Evolutionary conservation across 2,888 invertebrate genomes (phyloP), one percentile per base, ranked within the genome.

Genomic region (Coleophora deauratella): DNA sequence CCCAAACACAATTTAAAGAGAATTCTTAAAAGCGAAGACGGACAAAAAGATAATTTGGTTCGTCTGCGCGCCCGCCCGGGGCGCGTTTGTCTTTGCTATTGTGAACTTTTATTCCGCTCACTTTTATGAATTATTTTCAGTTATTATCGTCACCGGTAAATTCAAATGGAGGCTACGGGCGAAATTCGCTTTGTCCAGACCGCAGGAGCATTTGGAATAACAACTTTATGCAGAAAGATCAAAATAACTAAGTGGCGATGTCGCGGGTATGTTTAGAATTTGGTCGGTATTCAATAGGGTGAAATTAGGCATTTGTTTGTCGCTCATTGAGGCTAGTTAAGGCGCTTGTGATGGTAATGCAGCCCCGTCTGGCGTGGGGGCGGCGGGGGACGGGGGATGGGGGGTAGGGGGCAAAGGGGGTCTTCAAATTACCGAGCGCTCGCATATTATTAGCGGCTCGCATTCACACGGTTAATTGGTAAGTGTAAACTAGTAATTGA

Each of bases 11-110:
- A 81, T 81, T 82, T 82, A 80, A 80, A 80, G 74, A 71, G 82
- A 81, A 82, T 84, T 81, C 79, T 80, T 78, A 78, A 78, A 77
- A 71, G 81, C 67, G 68, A 77, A 77, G 80, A 81, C 70, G 74
- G 51, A 61, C 66, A 75, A 80, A 82, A 81, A 82, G 75, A 80
- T 80, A 82, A 84, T 82, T 78, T 72, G 75, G 65, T 54, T 54
- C 44, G 53, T 50, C 56, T 54, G 55, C 59, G 63, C 57, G 61
- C 57, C 58, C 51, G 73, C 70, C 31, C 11, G 62, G 72, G 75
- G 68, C 59, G 61, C 71, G 79, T 81, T 84, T 82, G 80, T 80
- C 79, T 82, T 84, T 79, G 76, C 75, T 72, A 77, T 80, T 80
- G 73, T 72, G 72, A 78, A 82, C 79, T 84, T 80, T 80, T 78